phyloP scores from a whole-genome alignment of 2,797 vertebrate genomes.

The Rallus crepitans region DNA sequence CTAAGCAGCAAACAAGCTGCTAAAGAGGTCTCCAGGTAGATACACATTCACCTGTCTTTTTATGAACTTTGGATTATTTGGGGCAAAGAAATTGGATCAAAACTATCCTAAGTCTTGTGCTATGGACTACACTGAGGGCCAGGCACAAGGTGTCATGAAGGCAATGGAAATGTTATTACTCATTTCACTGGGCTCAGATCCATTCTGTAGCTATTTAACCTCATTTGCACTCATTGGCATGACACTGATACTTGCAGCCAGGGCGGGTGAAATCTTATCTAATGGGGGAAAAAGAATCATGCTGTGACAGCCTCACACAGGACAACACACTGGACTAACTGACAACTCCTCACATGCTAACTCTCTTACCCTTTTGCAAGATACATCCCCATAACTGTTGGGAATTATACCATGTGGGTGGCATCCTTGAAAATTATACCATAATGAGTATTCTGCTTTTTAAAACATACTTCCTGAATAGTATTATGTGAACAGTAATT shows the following conservation, averaged over 20 bases:
- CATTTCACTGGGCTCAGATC: background rate
- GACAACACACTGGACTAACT: background rate
- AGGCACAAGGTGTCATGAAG: background rate
- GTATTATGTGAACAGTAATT: constrained; percentile 61
- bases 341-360: background rate
- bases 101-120: background rate
- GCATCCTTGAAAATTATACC: constrained; percentile 34
- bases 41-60: background rate
- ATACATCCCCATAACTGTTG: background rate
- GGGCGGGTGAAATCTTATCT: background rate
- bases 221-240: background rate
- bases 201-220: background rate
- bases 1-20: background rate
- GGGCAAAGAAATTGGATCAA: background rate
- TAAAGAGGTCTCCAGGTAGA: background rate
- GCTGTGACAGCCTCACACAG: background rate
- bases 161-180: background rate
- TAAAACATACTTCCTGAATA: constrained; percentile 56
- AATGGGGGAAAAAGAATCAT: background rate
- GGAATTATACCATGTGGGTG: background rate
- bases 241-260: background rate
- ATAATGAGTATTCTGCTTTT: constrained; percentile 62
- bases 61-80: background rate
- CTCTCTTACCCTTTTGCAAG: background rate
- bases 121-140: background rate